A percentile compares a stretch with the other conserved stretches of the same genome.
phyloP scores from a whole-genome alignment of 1,140 invertebrate genomes.

The Drosophila parvula region DNA sequence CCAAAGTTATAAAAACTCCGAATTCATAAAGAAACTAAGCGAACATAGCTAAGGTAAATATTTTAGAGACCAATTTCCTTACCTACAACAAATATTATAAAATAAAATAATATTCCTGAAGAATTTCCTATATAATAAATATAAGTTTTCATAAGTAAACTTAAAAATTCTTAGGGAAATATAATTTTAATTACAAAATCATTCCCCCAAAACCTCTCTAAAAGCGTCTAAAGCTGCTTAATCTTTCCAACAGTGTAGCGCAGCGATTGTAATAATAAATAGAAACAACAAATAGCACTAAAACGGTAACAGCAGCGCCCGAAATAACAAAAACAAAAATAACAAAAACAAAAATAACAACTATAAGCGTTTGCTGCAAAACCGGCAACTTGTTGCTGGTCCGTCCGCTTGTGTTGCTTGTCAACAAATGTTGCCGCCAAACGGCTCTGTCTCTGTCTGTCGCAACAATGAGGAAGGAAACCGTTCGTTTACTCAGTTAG shows the following conservation, averaged over 20 bases:
- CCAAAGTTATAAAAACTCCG: too few species aligned
- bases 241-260: constrained; percentile 10
- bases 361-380: neutral
- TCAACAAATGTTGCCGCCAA: constrained; percentile 47
- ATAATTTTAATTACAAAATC: neutral
- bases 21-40: neutral
- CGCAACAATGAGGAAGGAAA: constrained; percentile 67
- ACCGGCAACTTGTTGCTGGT: constrained; percentile 49
- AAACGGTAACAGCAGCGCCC: constrained; percentile 22
- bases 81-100: too few species aligned
- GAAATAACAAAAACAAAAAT: constrained; percentile 23
- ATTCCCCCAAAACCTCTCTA: neutral
- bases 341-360: neutral
- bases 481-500: constrained; percentile 54
- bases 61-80: too few species aligned
- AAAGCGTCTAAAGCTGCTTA: neutral
- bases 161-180: neutral
- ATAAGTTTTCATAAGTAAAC: neutral
- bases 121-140: too few species aligned
- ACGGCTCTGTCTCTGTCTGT: constrained; percentile 16
- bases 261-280: constrained; percentile 28
- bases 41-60: too few species aligned
- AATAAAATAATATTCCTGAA: too few species aligned
- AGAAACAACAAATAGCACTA: constrained; percentile 23
- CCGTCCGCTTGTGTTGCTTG: neutral